These are phyloP conservation scores for Ganaspis brasiliensis DNA, from an alignment of 2,888 invertebrate species.

Conservation along the genomic window DNA sequence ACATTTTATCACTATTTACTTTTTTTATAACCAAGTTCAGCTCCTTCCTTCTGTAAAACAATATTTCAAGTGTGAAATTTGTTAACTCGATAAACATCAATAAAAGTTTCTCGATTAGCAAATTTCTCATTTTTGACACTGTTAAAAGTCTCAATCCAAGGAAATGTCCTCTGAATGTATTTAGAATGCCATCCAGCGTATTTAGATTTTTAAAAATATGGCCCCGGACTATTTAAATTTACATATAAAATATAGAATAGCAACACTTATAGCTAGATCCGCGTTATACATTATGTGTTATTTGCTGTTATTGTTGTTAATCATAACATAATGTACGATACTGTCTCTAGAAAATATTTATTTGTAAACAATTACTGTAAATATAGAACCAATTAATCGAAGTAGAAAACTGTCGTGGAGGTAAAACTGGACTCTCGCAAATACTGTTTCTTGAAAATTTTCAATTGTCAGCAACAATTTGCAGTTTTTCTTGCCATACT, in stretches of 20 bases:
- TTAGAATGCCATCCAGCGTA: not conserved
- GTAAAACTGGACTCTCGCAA: not conserved
- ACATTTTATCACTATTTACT: too few relatives aligned
- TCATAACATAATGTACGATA: conserved; percentile 67
- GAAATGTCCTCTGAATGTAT: too few relatives aligned
- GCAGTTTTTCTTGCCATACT: not conserved
- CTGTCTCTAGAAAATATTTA: conserved; percentile 59
- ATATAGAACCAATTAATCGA: conserved; percentile 44
- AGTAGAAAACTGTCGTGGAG: conserved; percentile 35
- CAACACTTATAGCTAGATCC: conserved; percentile 55
- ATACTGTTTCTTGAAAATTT: not conserved
- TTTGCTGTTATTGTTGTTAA: conserved; percentile 80
- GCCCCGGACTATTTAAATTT: conserved; percentile 8
- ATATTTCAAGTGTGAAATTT: too few relatives aligned
- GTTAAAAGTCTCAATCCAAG: too few relatives aligned
- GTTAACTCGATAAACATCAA: too few relatives aligned
- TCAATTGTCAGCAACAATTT: not conserved
- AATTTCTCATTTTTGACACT: too few relatives aligned
- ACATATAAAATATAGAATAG: conserved; percentile 10
- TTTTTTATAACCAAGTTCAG: too few relatives aligned
- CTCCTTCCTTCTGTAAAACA: too few relatives aligned
- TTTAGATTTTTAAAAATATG: not conserved
- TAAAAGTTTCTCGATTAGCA: too few relatives aligned
- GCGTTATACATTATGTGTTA: conserved; percentile 79
- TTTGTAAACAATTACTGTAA: conserved; percentile 54